A percentile compares a stretch with the other conserved stretches of the same genome.
These are phyloP conservation scores for Trididemnum miniatum DNA, from an alignment of 23 tunicate species.

Conservation along the genomic window DNA sequence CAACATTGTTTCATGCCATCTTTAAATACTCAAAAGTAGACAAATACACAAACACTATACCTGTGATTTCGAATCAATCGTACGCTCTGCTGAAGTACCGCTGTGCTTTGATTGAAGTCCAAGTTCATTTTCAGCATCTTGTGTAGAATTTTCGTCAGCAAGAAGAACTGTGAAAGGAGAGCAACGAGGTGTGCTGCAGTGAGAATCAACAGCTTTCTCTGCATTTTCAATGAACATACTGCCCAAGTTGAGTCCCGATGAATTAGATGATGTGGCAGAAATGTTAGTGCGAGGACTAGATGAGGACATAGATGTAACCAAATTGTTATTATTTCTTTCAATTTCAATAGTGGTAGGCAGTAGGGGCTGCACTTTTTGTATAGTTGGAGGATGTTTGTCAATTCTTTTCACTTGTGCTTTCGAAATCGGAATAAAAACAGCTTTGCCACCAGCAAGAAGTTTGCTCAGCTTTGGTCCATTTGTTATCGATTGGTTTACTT, in stretches of 20 bases:
- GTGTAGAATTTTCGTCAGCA: no score
- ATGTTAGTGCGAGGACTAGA: neutral
- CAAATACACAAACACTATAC: no score
- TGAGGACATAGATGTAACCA: neutral
- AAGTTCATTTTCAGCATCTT: no score
- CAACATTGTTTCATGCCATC: no score
- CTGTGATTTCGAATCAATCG: no score
- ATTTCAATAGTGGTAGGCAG: neutral
- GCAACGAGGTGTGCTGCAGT: conserved; percentile 32
- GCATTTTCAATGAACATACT: conserved; percentile 71
- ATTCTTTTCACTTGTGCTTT: neutral
- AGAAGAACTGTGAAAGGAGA: conserved; percentile 42
- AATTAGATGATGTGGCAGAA: neutral
- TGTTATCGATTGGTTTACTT: neutral
- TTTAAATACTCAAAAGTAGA: no score
- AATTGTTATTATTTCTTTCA: neutral
- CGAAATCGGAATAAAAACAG: conserved; percentile 17
- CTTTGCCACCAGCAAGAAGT: conserved; percentile 19
- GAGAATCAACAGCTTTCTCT: conserved; percentile 57
- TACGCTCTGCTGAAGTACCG: no score
- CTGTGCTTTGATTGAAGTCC: no score
- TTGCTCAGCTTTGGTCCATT: neutral
- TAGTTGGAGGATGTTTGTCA: no score
- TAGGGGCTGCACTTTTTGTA: neutral
- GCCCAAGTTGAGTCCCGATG: conserved; percentile 41